phyloP scores from a whole-genome alignment of 2,113 vertebrate species.

The Sclerurus mexicanus region DNA sequence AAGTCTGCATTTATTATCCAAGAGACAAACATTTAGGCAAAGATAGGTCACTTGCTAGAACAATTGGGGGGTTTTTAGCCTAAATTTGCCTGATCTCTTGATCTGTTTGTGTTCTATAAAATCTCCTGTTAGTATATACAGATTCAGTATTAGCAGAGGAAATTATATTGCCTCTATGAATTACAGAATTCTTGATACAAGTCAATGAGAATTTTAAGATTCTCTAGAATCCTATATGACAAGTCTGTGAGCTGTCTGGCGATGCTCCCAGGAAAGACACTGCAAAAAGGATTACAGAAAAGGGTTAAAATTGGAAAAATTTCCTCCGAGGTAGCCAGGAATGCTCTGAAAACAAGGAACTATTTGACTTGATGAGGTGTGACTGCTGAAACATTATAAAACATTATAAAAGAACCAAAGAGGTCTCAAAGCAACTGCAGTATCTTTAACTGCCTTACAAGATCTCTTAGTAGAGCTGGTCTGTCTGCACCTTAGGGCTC shows the following conservation, averaged over 20 bases:
- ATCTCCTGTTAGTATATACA: constrained; percentile 24
- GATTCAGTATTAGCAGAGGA: constrained; percentile 13
- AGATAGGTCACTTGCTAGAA: constrained; percentile 49
- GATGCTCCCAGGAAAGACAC: background rate
- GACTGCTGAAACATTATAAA: background rate
- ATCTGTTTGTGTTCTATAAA: constrained; percentile 50
- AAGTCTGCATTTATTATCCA: constrained; percentile 39
- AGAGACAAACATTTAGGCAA: constrained; percentile 57
- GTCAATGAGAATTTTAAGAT: background rate
- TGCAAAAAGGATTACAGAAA: background rate
- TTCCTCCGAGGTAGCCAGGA: background rate
- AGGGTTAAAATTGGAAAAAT: background rate
- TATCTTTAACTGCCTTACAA: background rate
- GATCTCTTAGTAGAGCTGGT: background rate
- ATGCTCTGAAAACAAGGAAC: background rate
- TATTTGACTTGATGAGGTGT: background rate
- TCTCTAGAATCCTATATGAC: background rate
- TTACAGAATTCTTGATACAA: constrained; percentile 2
- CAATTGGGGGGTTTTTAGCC: constrained; percentile 57
- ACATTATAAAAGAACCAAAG: background rate
- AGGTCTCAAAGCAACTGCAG: background rate
- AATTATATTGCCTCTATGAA: constrained; percentile 32
- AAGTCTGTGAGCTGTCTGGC: background rate
- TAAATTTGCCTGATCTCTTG: constrained; percentile 63
- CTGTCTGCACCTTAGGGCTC: background rate